Percentiles rank a stretch among this genome's conserved stretches.
phyloP scores from a whole-genome alignment of 2,888 invertebrate species.

The Dryobota labecula region DNA sequence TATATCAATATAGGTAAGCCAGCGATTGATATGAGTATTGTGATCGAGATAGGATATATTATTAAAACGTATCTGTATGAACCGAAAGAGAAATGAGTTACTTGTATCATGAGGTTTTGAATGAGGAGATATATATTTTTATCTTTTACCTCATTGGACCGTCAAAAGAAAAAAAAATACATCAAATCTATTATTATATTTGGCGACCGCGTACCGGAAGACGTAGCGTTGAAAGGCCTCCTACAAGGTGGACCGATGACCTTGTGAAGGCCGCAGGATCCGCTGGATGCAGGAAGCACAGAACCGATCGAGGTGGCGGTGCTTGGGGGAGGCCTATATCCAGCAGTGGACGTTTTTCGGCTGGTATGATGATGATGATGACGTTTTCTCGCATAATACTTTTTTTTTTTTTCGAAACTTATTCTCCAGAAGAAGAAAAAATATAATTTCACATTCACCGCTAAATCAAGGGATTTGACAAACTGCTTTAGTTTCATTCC shows the following conservation, averaged over 20 bases:
- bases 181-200: too few relatives aligned
- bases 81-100: not conserved
- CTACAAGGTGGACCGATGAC: too few relatives aligned
- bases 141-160: not conserved
- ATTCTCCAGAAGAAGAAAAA: not conserved
- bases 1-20: not conserved
- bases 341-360: too few relatives aligned
- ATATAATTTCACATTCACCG: slow-evolving; percentile 1
- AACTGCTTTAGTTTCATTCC: slow-evolving; percentile 40
- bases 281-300: too few relatives aligned
- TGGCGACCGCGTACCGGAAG: too few relatives aligned
- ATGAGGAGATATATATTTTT: too few relatives aligned
- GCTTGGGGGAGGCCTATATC: too few relatives aligned
- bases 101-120: not conserved
- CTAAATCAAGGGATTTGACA: slow-evolving; percentile 23
- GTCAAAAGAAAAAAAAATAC: not conserved
- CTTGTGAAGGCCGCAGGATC: too few relatives aligned
- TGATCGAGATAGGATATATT: not conserved
- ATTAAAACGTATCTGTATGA: not conserved
- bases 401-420: not conserved
- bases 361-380: too few relatives aligned
- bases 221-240: too few relatives aligned
- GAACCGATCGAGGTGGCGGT: too few relatives aligned
- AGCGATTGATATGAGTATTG: not conserved
- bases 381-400: too few relatives aligned